Conservation (phyloP, 2,113 vertebrate genomes). For the Hemiscyllium ocellatum region DNA sequence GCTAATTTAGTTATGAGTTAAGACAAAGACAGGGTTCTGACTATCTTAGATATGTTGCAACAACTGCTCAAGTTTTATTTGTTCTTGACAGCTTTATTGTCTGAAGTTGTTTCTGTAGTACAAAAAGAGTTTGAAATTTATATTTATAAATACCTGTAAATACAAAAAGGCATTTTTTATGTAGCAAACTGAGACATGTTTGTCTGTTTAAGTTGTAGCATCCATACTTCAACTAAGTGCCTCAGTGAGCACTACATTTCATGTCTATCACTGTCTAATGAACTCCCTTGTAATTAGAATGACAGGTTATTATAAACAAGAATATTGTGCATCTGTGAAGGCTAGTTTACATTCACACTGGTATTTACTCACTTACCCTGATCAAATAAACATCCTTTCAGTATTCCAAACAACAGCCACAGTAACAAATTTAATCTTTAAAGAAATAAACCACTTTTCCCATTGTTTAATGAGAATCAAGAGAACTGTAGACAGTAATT, state of each 20-base stretch:
- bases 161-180: background rate
- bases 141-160: background rate
- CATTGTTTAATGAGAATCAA: background rate
- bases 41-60: background rate
- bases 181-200: background rate
- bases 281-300: conserved; percentile 1
- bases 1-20: background rate
- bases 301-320: background rate
- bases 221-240: background rate
- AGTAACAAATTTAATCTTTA: background rate
- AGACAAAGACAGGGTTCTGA: background rate
- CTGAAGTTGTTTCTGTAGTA: background rate
- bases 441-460: background rate
- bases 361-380: background rate
- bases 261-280: background rate
- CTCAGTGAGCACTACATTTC: background rate
- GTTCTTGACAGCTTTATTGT: background rate
- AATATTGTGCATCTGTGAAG: background rate
- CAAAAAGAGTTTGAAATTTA: background rate
- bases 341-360: background rate
- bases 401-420: background rate
- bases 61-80: background rate
- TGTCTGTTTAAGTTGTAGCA: background rate
- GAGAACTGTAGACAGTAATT: background rate
- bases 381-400: background rate